These are phyloP conservation scores for Dinomys branickii DNA, from an alignment of 2,113 vertebrate species.

Conservation along the genomic window DNA sequence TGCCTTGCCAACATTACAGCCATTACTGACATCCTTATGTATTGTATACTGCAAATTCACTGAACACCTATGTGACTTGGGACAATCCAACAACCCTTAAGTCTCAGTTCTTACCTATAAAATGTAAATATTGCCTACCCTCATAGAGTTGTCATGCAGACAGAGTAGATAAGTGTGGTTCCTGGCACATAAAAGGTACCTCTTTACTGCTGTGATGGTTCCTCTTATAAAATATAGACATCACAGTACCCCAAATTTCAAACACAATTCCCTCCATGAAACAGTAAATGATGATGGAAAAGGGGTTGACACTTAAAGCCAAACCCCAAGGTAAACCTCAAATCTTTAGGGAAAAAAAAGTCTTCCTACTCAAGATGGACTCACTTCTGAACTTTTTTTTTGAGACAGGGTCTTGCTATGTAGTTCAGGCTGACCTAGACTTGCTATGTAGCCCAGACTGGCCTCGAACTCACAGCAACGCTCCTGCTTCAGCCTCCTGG, in stretches of 20 bases:
- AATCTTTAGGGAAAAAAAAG: neutral
- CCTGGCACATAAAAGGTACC: neutral
- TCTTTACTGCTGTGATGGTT: neutral
- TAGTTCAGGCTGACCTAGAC: no score
- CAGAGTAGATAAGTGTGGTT: fast-evolving
- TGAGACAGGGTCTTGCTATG: neutral
- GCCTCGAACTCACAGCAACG: neutral
- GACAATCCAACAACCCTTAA: neutral
- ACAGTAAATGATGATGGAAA: neutral
- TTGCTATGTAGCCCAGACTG: neutral
- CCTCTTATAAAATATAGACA: neutral
- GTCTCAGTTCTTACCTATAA: neutral
- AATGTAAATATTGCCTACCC: neutral
- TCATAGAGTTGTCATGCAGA: neutral
- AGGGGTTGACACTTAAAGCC: neutral
- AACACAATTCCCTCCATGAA: neutral
- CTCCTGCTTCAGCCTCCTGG: neutral
- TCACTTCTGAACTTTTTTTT: neutral
- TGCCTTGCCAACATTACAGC: neutral
- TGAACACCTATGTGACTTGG: neutral
- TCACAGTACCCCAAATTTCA: neutral
- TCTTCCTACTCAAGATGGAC: neutral
- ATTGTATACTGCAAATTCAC: neutral
- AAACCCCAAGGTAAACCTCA: neutral
- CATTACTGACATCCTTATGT: neutral